Base-by-base conservation (phyloP, 2,797 vertebrate species). In the Acrossocheilus fasciatus region DNA sequence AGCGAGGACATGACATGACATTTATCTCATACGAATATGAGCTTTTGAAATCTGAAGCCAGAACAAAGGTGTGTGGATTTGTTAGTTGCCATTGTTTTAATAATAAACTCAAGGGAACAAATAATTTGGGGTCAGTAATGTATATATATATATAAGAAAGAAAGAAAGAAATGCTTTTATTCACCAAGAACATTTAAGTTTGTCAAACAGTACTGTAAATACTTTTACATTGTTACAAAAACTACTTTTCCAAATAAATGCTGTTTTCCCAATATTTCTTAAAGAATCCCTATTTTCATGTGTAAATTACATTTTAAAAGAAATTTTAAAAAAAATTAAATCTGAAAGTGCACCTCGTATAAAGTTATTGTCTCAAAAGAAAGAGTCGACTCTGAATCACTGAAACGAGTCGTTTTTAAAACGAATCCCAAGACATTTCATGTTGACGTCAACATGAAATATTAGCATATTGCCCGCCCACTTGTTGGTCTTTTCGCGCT, bases 41-140 rank as follows among this genome's bases (percentile, higher is more conserved):
- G 83, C 43, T 81, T 68, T 81, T 41, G 4, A 39, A n/a, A 50
- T 68, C 7, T 68, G 2, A 85, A 78, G n/a, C 39, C 36, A 76
- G 39, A 62, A 62, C 26, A 18, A 45, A 84, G 4, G 18, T 30
- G 15, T 69, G 62, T 23, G 64, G 30, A 69, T 52, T 4, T 50
- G 7, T n/a, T n/a, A 59, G 54, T 30, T 1, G 1, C 23, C 12
- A n/a, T 39, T 73, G 12, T 15, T 45, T 47, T 23, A 74, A 62
- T 15, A n/a, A 62, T 17, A 43, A 43, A 57, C 36, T 66, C 6
- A 20, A 50, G 17, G 50, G 18, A 77, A 78, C 15, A 78, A 36
- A 36, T 59, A 8, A n/a, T 23, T 59, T n/a, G 20, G n/a, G 23
- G 59, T 26, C 7, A 34, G n/a, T 59, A 59, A 59, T 57, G 10